A percentile compares a stretch with the other conserved stretches of the same genome.
Evolutionary conservation across 2,888 invertebrate genomes (phyloP).

Genomic region (Orchesellides sinensis): DNA sequence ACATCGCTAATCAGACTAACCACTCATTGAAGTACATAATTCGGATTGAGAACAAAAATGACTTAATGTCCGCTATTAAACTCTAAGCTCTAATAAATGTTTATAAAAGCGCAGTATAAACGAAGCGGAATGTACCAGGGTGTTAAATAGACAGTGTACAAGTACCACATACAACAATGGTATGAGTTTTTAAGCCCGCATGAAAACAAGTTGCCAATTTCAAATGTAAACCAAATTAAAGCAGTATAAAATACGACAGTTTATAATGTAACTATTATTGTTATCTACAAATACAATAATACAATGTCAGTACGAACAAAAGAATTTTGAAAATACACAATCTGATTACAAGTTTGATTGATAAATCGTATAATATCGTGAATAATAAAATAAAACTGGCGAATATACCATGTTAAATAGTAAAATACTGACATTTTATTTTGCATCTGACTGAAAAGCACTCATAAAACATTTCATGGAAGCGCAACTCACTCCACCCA

Average conservation of each 20-base stretch:
- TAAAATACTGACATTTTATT: conserved; percentile 1
- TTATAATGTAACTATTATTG: conserved; percentile 5
- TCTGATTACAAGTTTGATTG: not conserved
- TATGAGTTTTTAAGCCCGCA: conserved; percentile 2
- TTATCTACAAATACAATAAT: no score
- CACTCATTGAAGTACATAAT: no score
- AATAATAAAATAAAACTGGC: not conserved
- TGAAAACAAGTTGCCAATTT: conserved; percentile 20
- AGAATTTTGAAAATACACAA: no score
- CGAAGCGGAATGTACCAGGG: conserved; percentile 53
- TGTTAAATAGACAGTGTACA: conserved; percentile 43
- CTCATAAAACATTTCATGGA: no score
- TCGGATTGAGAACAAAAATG: no score
- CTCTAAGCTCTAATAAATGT: no score
- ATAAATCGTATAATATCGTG: not conserved
- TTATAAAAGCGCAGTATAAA: conserved; percentile 9
- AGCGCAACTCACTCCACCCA: no score
- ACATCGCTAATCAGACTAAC: no score
- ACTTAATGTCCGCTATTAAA: not conserved
- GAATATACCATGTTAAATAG: not conserved
- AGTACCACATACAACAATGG: not conserved
- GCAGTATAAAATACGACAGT: not conserved
- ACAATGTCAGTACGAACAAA: no score
- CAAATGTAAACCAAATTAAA: not conserved
- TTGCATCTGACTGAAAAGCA: no score